These are phyloP conservation scores for Morone saxatilis DNA, from an alignment of 2,113 vertebrate genomes.

Conservation along the genomic window DNA sequence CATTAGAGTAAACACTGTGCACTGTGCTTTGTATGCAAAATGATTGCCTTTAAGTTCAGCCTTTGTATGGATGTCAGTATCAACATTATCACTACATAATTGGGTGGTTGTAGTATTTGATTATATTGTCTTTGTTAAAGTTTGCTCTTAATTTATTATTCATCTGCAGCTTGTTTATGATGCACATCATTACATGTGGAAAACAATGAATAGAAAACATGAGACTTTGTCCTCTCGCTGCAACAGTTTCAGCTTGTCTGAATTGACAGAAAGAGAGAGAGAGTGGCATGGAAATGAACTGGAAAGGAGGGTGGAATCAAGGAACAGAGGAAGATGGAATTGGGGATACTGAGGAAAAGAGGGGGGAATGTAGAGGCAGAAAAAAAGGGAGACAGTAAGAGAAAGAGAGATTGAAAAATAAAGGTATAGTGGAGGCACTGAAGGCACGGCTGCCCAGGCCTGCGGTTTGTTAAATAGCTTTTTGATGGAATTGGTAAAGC, in stretches of 20 bases:
- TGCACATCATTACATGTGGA: neutral
- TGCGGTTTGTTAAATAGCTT: constrained; percentile 79
- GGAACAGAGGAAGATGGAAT: neutral
- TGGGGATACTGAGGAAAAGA: neutral
- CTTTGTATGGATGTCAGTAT: neutral
- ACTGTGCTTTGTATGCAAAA: neutral
- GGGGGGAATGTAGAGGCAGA: neutral
- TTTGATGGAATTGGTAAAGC: constrained; percentile 83
- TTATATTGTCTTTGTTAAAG: neutral
- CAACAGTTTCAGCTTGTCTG: constrained; percentile 23
- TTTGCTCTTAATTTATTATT: constrained; percentile 4
- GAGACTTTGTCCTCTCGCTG: neutral
- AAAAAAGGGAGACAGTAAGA: neutral
- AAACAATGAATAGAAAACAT: neutral
- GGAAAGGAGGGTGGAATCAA: neutral
- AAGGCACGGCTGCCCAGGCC: constrained; percentile 57
- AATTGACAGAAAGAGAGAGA: constrained; percentile 10
- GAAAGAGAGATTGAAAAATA: constrained; percentile 39
- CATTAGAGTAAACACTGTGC: neutral
- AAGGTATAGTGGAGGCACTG: constrained; percentile 48
- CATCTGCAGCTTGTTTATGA: neutral
- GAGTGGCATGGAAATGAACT: neutral
- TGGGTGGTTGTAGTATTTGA: neutral
- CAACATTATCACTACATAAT: neutral
- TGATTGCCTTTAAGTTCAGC: too few species aligned